Percentiles rank a stretch among this genome's conserved stretches.
Evolutionary conservation across 1,140 invertebrate species (phyloP).

Genomic region (Neelides sp.): DNA sequence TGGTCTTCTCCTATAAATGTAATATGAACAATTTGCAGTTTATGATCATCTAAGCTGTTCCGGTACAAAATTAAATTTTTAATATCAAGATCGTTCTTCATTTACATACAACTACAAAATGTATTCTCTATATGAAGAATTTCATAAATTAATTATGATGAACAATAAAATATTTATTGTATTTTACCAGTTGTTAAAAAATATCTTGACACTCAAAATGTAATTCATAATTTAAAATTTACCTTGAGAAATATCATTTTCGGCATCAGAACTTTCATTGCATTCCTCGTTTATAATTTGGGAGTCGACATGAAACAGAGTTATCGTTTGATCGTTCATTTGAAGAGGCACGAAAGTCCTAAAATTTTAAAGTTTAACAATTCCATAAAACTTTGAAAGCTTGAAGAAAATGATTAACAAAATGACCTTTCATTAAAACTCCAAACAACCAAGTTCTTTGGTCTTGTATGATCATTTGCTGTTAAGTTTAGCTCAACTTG

Average conservation of each 20-base stretch:
- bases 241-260: too few relatives aligned
- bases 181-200: too few relatives aligned
- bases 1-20: not conserved
- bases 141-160: too few relatives aligned
- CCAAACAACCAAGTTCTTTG: constrained; percentile 53
- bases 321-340: constrained; percentile 40
- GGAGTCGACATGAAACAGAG: constrained; percentile 47
- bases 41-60: too few relatives aligned
- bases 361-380: not conserved
- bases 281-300: constrained; percentile 53
- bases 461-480: constrained; percentile 55
- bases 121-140: too few relatives aligned
- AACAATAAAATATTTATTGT: too few relatives aligned
- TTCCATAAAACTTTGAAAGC: not conserved
- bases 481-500: constrained; percentile 59
- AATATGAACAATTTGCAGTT: too few relatives aligned
- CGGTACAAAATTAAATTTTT: too few relatives aligned
- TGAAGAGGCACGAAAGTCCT: constrained; percentile 37
- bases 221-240: too few relatives aligned
- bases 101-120: too few relatives aligned
- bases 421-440: constrained; percentile 44
- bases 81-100: constrained; percentile 38
- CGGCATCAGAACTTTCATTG: too few relatives aligned
- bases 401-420: not conserved
- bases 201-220: too few relatives aligned